phyloP scores from a whole-genome alignment of 2,113 vertebrate species.

The Brachyhypopomus occidentalis region DNA sequence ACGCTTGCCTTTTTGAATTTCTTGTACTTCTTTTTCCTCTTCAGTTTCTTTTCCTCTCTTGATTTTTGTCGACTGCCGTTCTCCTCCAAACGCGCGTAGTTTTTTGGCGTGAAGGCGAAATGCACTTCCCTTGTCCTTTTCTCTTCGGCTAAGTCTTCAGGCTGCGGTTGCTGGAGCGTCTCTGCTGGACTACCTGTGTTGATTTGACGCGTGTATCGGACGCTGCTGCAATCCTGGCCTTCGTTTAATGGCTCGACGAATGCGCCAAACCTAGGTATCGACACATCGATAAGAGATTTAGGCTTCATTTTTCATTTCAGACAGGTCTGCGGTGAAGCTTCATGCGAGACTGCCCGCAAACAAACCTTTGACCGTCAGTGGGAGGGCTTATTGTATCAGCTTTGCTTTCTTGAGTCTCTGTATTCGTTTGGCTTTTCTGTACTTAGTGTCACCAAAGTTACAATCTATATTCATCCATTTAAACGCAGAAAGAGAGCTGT shows the following conservation, averaged over 20 bases:
- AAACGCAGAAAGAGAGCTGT: not conserved
- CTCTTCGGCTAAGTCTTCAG: not conserved
- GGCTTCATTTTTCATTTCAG: constrained; percentile 63
- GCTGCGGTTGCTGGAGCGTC: not conserved
- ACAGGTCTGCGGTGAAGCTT: not conserved
- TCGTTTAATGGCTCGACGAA: constrained; percentile 42
- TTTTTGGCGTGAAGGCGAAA: constrained; percentile 65
- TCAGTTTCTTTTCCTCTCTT: constrained; percentile 67
- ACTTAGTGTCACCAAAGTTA: not conserved
- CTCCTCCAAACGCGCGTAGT: constrained; percentile 68
- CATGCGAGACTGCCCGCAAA: not conserved
- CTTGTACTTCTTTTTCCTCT: constrained; percentile 62
- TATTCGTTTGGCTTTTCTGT: not conserved
- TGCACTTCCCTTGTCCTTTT: constrained; percentile 53
- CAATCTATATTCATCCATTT: not conserved
- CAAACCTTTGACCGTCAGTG: not conserved
- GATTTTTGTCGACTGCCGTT: constrained; percentile 51
- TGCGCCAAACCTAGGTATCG: constrained; percentile 10
- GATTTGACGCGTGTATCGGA: constrained; percentile 43
- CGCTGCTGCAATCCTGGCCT: not conserved
- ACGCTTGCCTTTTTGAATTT: constrained; percentile 67
- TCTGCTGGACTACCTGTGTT: constrained; percentile 16
- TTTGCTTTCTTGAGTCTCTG: not conserved
- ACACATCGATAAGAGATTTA: constrained; percentile 52
- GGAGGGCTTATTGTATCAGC: constrained; percentile 23